Percentiles rank a stretch among this genome's conserved stretches.
These are phyloP conservation scores for Aptenodytes forsteri DNA, from an alignment of 2,113 vertebrate genomes.

Conservation along the genomic window DNA sequence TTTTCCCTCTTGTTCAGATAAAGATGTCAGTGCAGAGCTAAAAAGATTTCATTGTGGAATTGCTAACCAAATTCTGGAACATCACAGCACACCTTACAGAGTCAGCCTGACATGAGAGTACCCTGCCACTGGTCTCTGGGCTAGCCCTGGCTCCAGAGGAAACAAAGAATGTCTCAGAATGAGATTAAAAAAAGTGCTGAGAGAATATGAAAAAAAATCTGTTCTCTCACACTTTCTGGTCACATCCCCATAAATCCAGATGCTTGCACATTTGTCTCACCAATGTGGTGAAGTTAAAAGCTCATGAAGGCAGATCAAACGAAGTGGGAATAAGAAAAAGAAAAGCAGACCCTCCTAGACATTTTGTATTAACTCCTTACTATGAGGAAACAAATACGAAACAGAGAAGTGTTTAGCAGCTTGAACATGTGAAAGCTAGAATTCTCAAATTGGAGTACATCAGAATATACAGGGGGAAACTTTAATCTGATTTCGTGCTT, in stretches of 20 bases:
- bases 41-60: not conserved
- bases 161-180: slow-evolving; percentile 4
- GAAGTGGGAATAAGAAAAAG: not conserved
- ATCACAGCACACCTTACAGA: not conserved
- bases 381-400: not conserved
- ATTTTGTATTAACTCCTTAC: not conserved
- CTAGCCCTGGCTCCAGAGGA: not conserved
- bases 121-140: not conserved
- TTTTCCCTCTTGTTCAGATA: not conserved
- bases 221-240: not conserved
- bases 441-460: not conserved
- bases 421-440: not conserved
- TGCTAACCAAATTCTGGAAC: not conserved
- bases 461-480: not conserved
- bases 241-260: not conserved
- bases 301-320: not conserved
- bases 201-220: not conserved
- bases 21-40: not conserved
- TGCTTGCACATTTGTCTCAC: not conserved
- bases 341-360: not conserved
- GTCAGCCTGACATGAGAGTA: not conserved
- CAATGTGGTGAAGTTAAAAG: not conserved
- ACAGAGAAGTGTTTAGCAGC: not conserved
- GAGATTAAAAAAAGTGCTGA: slow-evolving; percentile 16
- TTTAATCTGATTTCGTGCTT: not conserved